Evolutionary conservation across 2,113 vertebrate species (phyloP), one percentile per base, ranked within the genome.

Genomic region (Pachycephala philippinensis): DNA sequence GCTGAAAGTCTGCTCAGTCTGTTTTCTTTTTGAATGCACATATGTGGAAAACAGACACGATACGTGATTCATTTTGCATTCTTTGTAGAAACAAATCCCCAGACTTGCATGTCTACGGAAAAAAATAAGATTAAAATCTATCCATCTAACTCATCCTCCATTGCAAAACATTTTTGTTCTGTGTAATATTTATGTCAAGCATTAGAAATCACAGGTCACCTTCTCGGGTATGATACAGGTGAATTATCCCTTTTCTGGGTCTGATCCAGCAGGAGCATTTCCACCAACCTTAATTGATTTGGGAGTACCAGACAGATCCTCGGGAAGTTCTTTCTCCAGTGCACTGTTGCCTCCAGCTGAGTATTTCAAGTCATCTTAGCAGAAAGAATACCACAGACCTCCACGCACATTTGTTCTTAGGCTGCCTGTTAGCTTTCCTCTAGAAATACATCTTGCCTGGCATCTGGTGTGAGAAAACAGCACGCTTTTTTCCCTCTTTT

Each of bases 1-100:
- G 79, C 69, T 97, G 79, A 87, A 88, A 96, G 76, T 96, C 95
- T 94, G 80, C 90, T 96, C 72, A 42, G 83, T 78, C 83, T 90
- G 83, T 90, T 93, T 90, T 92, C 88, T 86, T 90, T 77, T 66
- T 74, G 88, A 92, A 87, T 56, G 65, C 72, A 68, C 8, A 4
- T 88, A 82, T 89, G 88, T 83, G 80, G 72, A 93, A 92, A 94
- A 81, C 79, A 93, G 86, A 78, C 91, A 71, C 0, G 0, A 52
- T 88, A 37, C 0, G 8, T 84, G 61, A 95, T 95, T 96, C 91
- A 86, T 96, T 97, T 95, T 89, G 60, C 66, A 69, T 93, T 96
- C 88, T 89, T 81, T 60, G 20, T 72, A 76, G 85, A 88, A 90
- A 86, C 71, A 80, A 90, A 93, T 92, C 56, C 80, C 57, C 94